Percentiles rank a stretch among this genome's conserved stretches.
Evolutionary conservation across 2,113 vertebrate genomes (phyloP).

Genomic region (Piaya cayana): DNA sequence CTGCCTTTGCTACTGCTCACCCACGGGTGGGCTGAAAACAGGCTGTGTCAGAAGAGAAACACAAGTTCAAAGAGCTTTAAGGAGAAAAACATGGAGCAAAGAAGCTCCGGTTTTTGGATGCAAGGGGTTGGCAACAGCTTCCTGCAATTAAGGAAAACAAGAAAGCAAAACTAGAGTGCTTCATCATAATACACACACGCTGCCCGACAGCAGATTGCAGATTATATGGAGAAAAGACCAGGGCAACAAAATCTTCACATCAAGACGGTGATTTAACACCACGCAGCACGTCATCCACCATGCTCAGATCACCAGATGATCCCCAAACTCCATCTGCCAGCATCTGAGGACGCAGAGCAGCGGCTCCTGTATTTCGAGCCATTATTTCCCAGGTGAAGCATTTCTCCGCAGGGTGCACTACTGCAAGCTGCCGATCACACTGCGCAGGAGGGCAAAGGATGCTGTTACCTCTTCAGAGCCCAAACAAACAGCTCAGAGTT

Average conservation of each 20-base stretch:
- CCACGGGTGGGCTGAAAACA: not conserved
- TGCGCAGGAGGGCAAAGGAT: not conserved
- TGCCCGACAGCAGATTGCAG: not conserved
- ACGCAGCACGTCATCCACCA: not conserved
- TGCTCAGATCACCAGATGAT: not conserved
- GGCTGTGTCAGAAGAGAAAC: not conserved
- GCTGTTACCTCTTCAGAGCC: not conserved
- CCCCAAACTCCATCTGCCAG: constrained; percentile 35
- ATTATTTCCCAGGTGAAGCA: not conserved
- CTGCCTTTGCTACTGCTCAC: not conserved
- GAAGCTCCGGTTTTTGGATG: not conserved
- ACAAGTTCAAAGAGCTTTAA: not conserved
- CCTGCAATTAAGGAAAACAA: not conserved
- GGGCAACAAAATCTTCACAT: not conserved
- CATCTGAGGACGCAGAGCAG: not conserved
- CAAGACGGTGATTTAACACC: not conserved
- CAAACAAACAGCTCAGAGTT: not conserved
- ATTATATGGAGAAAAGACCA: not conserved
- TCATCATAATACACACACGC: rapidly evolving
- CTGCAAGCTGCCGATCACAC: rapidly evolving
- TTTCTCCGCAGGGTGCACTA: not conserved
- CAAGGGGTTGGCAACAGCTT: not conserved
- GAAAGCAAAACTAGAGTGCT: not conserved
- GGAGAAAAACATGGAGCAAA: not conserved
- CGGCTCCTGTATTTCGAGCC: not conserved